Evolutionary conservation across 2,113 vertebrate genomes (phyloP), one percentile per base, ranked within the genome.

Genomic region (Progne subis): DNA sequence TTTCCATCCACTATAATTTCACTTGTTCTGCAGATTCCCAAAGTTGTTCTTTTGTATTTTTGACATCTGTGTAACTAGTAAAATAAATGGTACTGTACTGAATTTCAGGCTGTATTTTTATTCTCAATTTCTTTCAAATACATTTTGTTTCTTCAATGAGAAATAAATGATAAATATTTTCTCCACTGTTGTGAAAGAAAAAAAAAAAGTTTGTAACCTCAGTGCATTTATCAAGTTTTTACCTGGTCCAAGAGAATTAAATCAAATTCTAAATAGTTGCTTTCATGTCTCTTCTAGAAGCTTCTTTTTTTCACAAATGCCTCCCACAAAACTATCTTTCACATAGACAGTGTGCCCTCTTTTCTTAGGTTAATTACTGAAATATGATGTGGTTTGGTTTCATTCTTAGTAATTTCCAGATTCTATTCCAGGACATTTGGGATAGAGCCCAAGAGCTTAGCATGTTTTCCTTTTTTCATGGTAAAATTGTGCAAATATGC

Each of bases 401-500:
- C 98, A 98, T 98, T 98, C 98, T 98, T 98, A 98, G 98, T 98
- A 97, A 98, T 98, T 98, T 98, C 97, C 93, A 2, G 97, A 98
- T 98, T 98, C 98, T 98, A 98, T 98, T 98, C 98, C 98, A 98
- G 98, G 98, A 98, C 98, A 98, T 98, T 98, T 98, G 98, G 98
- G 98, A 98, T 95, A 97, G 96, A 98, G 98, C 98, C 98, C 98
- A 98, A 98, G 98, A 98, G 98, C 98, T 98, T 98, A 98, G 98
- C 98, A 98, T 98, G 98, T 98, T 98, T 98, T 98, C 97, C 98
- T 97, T 98, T 98, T 98, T 98, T 98, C 98, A 98, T 98, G 98
- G 98, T 98, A 98, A 98, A 98, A 98, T 98, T 98, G 98, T 98
- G 98, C 98, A 98, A 98, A 98, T 98, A 98, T 98, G 98, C 98